These are phyloP conservation scores for Collichthys lucidus DNA, from an alignment of 2,113 vertebrate genomes.

Conservation along the genomic window DNA sequence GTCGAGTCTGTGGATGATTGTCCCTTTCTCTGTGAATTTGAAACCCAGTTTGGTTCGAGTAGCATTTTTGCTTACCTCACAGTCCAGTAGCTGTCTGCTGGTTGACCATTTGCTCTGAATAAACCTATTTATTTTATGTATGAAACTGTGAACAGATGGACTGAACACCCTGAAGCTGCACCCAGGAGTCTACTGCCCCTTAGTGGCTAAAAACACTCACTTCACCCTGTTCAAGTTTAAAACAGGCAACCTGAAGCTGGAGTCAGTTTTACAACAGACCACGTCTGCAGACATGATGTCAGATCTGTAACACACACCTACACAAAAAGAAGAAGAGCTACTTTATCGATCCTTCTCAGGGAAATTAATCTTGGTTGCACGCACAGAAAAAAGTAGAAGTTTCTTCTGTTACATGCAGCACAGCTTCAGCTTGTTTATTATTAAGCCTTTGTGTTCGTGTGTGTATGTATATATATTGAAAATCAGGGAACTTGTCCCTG, in stretches of 20 bases:
- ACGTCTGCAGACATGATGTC: not conserved
- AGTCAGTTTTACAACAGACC: not conserved
- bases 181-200: conserved; percentile 18
- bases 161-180: not conserved
- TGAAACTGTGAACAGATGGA: not conserved
- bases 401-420: too few relatives aligned
- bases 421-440: too few relatives aligned
- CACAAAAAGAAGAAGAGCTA: not conserved
- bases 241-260: too few relatives aligned
- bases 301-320: not conserved
- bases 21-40: not conserved
- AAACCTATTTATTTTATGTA: not conserved
- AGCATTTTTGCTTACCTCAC: conserved; percentile 7
- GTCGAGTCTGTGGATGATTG: not conserved
- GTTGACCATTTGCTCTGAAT: not conserved
- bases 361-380: not conserved
- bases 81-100: not conserved
- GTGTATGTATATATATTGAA: too few relatives aligned
- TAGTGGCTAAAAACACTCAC: not conserved
- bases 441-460: too few relatives aligned
- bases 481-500: too few relatives aligned
- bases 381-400: too few relatives aligned
- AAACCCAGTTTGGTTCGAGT: not conserved
- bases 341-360: not conserved
- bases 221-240: not conserved